Evolutionary conservation across 2,113 vertebrate species (phyloP).

Genomic region (Rissa tridactyla): DNA sequence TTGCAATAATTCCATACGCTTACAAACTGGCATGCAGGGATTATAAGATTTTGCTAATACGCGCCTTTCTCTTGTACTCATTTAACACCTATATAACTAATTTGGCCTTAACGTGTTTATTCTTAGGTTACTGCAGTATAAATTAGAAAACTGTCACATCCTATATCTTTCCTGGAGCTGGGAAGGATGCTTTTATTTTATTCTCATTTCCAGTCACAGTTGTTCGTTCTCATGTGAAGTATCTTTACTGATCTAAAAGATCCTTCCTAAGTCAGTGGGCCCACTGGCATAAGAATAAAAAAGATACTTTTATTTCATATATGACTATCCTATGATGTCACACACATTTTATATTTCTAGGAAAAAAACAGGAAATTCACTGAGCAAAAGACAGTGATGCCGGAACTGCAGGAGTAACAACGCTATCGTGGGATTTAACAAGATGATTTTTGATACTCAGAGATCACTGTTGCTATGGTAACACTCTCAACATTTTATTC

Average conservation of each 20-base stretch:
- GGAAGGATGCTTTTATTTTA: neutral
- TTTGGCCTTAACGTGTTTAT: neutral
- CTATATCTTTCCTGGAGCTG: neutral
- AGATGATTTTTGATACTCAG: neutral
- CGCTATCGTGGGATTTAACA: neutral
- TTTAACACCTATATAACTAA: neutral
- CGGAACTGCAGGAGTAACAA: neutral
- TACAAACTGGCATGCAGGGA: neutral
- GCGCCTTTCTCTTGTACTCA: neutral
- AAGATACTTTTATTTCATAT: neutral
- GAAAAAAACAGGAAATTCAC: neutral
- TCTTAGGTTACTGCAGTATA: neutral
- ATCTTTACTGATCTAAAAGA: neutral
- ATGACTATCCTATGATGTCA: neutral
- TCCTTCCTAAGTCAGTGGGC: neutral
- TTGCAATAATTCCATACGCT: neutral
- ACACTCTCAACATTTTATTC: slow-evolving; percentile 6
- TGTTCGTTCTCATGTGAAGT: neutral
- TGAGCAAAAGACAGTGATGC: neutral
- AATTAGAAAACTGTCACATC: neutral
- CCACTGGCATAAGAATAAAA: neutral
- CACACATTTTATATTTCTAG: neutral
- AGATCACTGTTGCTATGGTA: slow-evolving; percentile 46
- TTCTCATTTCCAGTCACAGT: neutral
- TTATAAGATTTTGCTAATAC: neutral